Base-by-base conservation (phyloP, 1,140 invertebrate genomes). In the Hycleus cichorii region DNA sequence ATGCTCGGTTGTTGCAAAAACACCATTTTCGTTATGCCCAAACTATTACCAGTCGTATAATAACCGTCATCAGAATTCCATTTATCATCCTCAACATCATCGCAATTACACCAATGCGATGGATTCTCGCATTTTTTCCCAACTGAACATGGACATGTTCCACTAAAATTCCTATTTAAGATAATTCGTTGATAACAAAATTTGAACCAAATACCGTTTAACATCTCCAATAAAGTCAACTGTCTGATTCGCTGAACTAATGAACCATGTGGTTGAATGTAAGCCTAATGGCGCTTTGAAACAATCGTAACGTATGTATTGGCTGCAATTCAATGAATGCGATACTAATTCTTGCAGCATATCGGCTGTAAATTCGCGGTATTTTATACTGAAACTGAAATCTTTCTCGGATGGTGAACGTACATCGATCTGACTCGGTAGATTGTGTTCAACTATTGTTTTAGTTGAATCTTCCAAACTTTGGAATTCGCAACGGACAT, bases 251-350 rank as follows among this genome's bases (percentile, higher is more conserved):
- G 83, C 80, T 3, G 88, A 92, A 40, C 88, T 89, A 55, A 85
- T 82, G 69, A 97, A 93, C 91, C 91, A 95, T 0, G 93, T 94
- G 9, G 90, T 87, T 40, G 88, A 89, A 66, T 93, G 90, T 12
- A 95, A 75, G 58, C 93, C 89, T 48, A 95, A 74, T 10, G 90
- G 91, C 6, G 90, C 90, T 74, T 89, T 89, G 65, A 88, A 88
- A 66, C 93, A 97, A 61, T 94, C 90, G 68, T 95, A 97, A 68
- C 91, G 91, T 25, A 96, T 87, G 64, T 90, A 86, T 71, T 96
- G 93, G 52, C 87, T 87, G 68, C 93, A 97, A 69, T 89, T 88
- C 39, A 92, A 78, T 0, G 93, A 95, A 70, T 91, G 90, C 0
- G 86, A 88, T 32, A 95, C 93, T 42, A 97, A 75, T 67, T 91